phyloP scores from a whole-genome alignment of 2,888 invertebrate species.

The Malthinus flaveolus region DNA sequence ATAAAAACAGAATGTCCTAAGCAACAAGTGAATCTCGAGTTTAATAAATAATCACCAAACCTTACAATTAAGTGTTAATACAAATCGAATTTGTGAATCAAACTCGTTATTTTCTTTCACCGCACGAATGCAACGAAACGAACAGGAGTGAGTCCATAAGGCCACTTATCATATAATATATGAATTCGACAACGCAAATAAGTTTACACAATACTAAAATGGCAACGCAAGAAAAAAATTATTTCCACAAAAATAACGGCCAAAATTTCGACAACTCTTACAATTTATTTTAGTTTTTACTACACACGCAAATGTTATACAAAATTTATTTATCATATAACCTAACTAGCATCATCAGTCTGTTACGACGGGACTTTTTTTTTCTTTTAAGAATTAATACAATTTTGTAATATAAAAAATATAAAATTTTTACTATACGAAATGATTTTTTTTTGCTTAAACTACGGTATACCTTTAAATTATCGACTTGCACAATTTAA shows the following conservation, averaged over 20 bases:
- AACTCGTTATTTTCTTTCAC: neutral
- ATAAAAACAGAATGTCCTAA: too few relatives aligned
- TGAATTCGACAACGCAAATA: neutral
- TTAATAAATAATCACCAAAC: neutral
- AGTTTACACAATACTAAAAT: neutral
- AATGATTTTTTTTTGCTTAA: neutral
- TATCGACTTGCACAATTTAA: neutral
- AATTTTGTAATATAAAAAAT: slow-evolving; percentile 8
- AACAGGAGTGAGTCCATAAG: slow-evolving; percentile 1
- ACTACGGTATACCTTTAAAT: neutral
- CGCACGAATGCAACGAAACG: neutral
- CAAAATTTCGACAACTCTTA: neutral
- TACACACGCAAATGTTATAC: neutral
- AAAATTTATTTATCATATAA: neutral
- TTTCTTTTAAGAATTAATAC: slow-evolving; percentile 1
- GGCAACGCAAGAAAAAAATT: neutral
- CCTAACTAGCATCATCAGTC: slow-evolving; percentile 5
- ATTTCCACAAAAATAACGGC: neutral
- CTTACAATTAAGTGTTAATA: slow-evolving; percentile 7
- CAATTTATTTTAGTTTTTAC: too few relatives aligned
- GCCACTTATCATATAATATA: slow-evolving; percentile 1
- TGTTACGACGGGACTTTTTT: slow-evolving; percentile 3
- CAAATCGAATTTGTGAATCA: neutral
- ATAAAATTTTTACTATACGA: slow-evolving; percentile 4
- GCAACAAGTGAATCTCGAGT: too few relatives aligned